Percentiles rank a stretch among this genome's conserved stretches.
Conservation (phyloP, 30 jellyfish, hydroid and myxozoan species). For the Hydractinia echinata region DNA sequence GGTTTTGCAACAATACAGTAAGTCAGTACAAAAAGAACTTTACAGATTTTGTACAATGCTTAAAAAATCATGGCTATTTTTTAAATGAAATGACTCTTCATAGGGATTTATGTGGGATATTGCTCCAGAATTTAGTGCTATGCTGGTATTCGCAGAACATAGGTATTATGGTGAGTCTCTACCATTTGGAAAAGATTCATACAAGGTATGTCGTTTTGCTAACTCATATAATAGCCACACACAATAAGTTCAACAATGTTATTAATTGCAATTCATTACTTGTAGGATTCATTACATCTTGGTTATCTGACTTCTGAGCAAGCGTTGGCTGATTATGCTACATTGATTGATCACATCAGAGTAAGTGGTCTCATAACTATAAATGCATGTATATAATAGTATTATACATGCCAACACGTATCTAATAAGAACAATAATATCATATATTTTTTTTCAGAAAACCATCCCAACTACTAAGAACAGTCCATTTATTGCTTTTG, state of each 20-base stretch:
- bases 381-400: neutral
- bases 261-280: neutral
- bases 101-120: constrained; percentile 97
- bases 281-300: constrained; percentile 78
- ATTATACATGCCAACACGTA: neutral
- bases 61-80: neutral
- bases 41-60: neutral
- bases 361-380: constrained; percentile 5
- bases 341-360: constrained; percentile 64
- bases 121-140: constrained; percentile 89
- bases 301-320: constrained; percentile 92
- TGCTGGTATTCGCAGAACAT: constrained; percentile 94
- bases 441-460: constrained; percentile 22
- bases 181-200: constrained; percentile 90
- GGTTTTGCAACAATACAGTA: constrained; percentile 96
- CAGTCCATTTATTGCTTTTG: constrained; percentile 93
- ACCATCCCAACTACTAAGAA: constrained; percentile 60
- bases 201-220: constrained; percentile 47
- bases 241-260: neutral
- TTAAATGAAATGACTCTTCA: constrained; percentile 1
- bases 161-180: constrained; percentile 81
- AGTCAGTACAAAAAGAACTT: constrained; percentile 4
- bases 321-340: constrained; percentile 92
- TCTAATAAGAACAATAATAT: neutral
- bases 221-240: neutral